A percentile compares a stretch with the other conserved stretches of the same genome.
These are phyloP conservation scores for Metacarcinus magister DNA, from an alignment of 2,888 invertebrate genomes.

Conservation along the genomic window DNA sequence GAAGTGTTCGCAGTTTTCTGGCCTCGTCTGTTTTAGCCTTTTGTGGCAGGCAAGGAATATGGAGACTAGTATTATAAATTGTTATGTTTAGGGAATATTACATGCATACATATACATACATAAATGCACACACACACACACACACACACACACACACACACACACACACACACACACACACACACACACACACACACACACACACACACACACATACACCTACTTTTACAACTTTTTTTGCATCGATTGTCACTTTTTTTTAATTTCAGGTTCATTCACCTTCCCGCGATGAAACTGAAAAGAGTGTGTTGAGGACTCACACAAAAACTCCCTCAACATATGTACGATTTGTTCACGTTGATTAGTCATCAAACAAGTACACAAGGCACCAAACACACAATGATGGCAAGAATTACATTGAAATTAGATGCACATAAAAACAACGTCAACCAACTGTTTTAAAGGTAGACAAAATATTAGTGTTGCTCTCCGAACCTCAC, in stretches of 20 bases:
- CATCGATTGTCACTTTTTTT: neutral
- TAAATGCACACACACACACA: neutral
- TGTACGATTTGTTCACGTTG: neutral
- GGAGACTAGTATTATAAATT: too few relatives aligned
- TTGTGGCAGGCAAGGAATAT: neutral
- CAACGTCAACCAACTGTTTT: neutral
- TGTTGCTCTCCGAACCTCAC: neutral
- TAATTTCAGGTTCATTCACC: neutral
- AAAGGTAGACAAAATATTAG: neutral
- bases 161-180: conserved; percentile 19
- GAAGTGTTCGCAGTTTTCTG: too few relatives aligned
- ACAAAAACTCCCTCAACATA: neutral
- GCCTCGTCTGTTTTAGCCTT: neutral
- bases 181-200: conserved; percentile 40
- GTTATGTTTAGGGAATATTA: too few relatives aligned
- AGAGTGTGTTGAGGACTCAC: neutral
- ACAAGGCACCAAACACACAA: neutral
- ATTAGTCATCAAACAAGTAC: neutral
- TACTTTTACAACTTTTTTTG: neutral
- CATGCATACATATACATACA: neutral
- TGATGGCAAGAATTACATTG: neutral
- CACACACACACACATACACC: conserved; percentile 42
- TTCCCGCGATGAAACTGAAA: conserved; percentile 18
- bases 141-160: conserved; percentile 43
- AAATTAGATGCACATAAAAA: neutral